These are phyloP conservation scores for Cacoxenus indagator DNA, from an alignment of 2,888 invertebrate genomes.

Conservation along the genomic window DNA sequence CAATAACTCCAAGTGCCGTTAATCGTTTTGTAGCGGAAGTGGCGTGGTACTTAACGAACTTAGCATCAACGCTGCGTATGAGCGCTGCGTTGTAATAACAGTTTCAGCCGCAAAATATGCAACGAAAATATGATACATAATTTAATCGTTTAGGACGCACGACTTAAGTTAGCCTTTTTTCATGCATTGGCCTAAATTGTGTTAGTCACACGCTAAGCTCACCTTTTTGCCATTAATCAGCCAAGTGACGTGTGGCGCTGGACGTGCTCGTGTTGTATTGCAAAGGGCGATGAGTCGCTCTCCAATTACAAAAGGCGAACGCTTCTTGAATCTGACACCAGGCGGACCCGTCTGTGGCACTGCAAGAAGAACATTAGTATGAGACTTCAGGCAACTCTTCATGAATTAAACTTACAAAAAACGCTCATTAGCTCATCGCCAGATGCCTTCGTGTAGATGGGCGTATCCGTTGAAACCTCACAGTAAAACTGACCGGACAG, in stretches of 20 bases:
- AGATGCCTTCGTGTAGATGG: slow-evolving; percentile 86
- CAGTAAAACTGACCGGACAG: slow-evolving; percentile 86
- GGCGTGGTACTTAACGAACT: background rate
- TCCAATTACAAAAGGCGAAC: slow-evolving; percentile 73
- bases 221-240: slow-evolving; percentile 81
- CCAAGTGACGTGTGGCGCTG: slow-evolving; percentile 81
- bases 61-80: background rate
- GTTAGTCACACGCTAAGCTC: slow-evolving; percentile 32
- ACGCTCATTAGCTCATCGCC: slow-evolving; percentile 83
- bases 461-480: slow-evolving; percentile 85
- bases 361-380: slow-evolving; percentile 43
- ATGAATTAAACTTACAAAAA: slow-evolving; percentile 77
- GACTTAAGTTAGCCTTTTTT: background rate
- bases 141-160: background rate
- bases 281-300: slow-evolving; percentile 79
- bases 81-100: background rate
- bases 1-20: slow-evolving; percentile 61
- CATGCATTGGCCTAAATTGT: background rate
- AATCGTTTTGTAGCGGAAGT: slow-evolving; percentile 48
- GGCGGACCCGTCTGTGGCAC: slow-evolving; percentile 78
- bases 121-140: slow-evolving; percentile 8
- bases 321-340: slow-evolving; percentile 77
- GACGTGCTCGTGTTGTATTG: slow-evolving; percentile 78
- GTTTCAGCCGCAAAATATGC: background rate
- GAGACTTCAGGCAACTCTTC: background rate